Evolutionary conservation across 30 jellyfish, hydroid and myxozoan genomes (phyloP).

Genomic region (Kudoa iwatai): DNA sequence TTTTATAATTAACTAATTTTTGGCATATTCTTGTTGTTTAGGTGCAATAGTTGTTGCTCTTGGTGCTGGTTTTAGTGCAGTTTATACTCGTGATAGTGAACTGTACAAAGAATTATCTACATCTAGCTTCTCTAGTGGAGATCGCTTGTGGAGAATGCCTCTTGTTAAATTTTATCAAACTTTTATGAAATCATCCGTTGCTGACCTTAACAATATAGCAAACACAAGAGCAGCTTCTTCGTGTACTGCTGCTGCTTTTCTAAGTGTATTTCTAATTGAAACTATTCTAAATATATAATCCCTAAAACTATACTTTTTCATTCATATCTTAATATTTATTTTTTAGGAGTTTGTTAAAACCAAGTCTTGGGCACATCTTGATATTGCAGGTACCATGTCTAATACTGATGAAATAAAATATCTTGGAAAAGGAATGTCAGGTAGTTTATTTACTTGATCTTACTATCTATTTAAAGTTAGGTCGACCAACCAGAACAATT

Average conservation of each 20-base stretch:
- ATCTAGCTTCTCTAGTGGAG: slow-evolving; percentile 51
- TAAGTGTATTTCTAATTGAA: slow-evolving; percentile 1
- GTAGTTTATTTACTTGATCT: too few relatives aligned
- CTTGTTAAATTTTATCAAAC: slow-evolving; percentile 8
- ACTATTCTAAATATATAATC: neutral
- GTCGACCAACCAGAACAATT: too few relatives aligned
- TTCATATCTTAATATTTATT: neutral
- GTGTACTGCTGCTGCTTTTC: slow-evolving; percentile 70
- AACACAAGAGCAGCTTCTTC: slow-evolving; percentile 61
- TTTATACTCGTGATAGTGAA: neutral
- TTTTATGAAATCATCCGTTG: slow-evolving; percentile 33
- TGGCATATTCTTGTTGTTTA: too few relatives aligned
- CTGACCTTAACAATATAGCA: slow-evolving; percentile 46
- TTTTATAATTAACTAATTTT: too few relatives aligned
- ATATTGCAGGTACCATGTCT: slow-evolving; percentile 84
- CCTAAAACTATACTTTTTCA: neutral
- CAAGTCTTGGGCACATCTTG: slow-evolving; percentile 61
- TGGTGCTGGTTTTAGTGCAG: neutral
- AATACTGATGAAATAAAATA: too few relatives aligned
- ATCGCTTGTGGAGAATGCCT: slow-evolving; percentile 84
- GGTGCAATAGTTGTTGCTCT: neutral
- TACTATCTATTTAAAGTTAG: too few relatives aligned
- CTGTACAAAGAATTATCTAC: neutral
- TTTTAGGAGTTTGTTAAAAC: slow-evolving; percentile 33
- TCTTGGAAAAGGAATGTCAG: too few relatives aligned